These are phyloP conservation scores for Amia ocellicauda DNA, from an alignment of 2,113 vertebrate genomes.

Conservation along the genomic window DNA sequence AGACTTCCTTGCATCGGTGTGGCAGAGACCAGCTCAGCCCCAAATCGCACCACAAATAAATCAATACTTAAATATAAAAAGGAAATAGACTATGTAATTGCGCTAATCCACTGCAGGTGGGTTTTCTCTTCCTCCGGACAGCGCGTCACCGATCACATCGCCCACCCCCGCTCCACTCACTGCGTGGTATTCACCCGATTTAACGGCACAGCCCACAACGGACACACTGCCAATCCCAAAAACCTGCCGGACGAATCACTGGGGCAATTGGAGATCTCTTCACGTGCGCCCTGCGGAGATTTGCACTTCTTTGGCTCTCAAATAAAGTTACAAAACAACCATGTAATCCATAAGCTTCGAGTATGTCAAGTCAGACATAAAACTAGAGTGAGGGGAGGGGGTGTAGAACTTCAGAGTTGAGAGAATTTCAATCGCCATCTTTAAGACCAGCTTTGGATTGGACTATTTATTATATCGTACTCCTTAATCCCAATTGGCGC, in stretches of 20 bases:
- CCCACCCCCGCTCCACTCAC: too few species aligned
- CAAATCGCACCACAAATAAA: constrained; percentile 17
- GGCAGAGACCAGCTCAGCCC: constrained; percentile 7
- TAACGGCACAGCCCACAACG: too few species aligned
- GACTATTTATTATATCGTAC: constrained; percentile 64
- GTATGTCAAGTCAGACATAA: neutral
- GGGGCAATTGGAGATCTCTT: neutral
- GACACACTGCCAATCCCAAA: too few species aligned
- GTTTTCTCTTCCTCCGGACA: constrained; percentile 36
- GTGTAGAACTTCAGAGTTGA: neutral
- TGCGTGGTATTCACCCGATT: too few species aligned
- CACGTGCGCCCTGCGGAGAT: neutral
- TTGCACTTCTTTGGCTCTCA: neutral
- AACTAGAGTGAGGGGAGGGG: neutral
- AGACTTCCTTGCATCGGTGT: neutral
- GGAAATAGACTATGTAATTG: constrained; percentile 50
- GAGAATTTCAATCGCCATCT: constrained; percentile 24
- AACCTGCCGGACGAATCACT: too few species aligned
- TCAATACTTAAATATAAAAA: constrained; percentile 36
- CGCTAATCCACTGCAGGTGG: constrained; percentile 31
- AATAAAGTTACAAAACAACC: neutral
- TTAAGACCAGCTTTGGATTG: constrained; percentile 40
- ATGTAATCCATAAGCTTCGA: neutral
- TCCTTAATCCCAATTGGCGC: constrained; percentile 43
- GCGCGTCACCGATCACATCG: constrained; percentile 18